phyloP scores from a whole-genome alignment of 2,888 invertebrate species.

The Sarcophaga subvicina region DNA sequence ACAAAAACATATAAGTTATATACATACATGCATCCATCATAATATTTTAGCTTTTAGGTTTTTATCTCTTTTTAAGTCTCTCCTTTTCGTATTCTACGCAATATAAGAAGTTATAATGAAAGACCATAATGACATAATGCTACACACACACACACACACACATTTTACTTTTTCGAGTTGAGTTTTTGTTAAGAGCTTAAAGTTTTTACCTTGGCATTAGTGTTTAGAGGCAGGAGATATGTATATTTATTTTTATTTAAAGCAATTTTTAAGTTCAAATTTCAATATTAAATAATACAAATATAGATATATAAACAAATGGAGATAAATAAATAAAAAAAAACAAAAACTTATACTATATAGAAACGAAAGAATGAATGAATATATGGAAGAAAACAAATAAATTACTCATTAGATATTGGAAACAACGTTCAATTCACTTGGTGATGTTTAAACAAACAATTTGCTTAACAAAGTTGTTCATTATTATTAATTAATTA shows the following conservation, averaged over 20 bases:
- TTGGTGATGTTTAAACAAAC: slow-evolving; percentile 62
- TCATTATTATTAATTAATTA: slow-evolving; percentile 64
- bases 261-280: slow-evolving; percentile 61
- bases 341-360: slow-evolving; percentile 20
- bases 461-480: slow-evolving; percentile 61
- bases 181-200: slow-evolving; percentile 47
- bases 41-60: slow-evolving; percentile 59
- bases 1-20: slow-evolving; percentile 14
- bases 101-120: not conserved
- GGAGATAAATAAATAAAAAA: not conserved
- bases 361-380: not conserved
- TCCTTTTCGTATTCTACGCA: not conserved
- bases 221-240: slow-evolving; percentile 33
- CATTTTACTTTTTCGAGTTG: slow-evolving; percentile 23
- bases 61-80: slow-evolving; percentile 40
- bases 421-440: slow-evolving; percentile 68
- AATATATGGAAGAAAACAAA: not conserved
- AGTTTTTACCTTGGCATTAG: slow-evolving; percentile 44
- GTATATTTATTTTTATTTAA: slow-evolving; percentile 46
- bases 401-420: slow-evolving; percentile 54
- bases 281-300: slow-evolving; percentile 35
- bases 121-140: not conserved
- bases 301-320: slow-evolving; percentile 9
- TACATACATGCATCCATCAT: slow-evolving; percentile 8
- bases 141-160: not conserved